Evolutionary conservation across 2,113 vertebrate genomes (phyloP), one percentile per base, ranked within the genome.

Genomic region (Odocoileus hemionus): DNA sequence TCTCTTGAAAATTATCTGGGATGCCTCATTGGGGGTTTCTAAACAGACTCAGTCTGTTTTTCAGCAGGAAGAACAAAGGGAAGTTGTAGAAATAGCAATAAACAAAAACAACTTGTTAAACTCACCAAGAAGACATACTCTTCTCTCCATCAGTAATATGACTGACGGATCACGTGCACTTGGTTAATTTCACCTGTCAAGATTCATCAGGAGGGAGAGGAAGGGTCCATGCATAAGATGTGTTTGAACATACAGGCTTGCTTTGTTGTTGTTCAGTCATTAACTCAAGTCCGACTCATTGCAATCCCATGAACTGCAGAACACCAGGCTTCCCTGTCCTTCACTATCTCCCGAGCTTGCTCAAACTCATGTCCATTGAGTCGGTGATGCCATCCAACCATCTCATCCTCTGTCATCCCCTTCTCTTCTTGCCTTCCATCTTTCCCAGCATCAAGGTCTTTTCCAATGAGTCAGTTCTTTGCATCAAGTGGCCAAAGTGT

Each of bases 161-260:
- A 43, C 8, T 39, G 43, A 25, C 0, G 3, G 78, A 7, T 85
- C 43, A 52, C 2, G 0, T 26, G 45, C 5, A 0, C 16, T 12
- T 1, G 1, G 30, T n/a, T 45, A 47, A 16, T 36, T 70, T 55
- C 33, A 70, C 79, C 39, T 16, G 1, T 52, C 33, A 58, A 52
- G 79, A 60, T 28, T 6, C 52, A 26, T 76, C 61, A 58, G 87
- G 39, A 89, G 36, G 21, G 43, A 91, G 83, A 91, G 57, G 28
- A 14, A 16, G 10, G 19, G 64, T 57, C 58, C n/a, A 0, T 33
- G 50, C 26, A 2, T 43, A 23, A 70, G 52, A 50, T n/a, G 6
- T 54, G 25, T 89, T 89, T 21, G 60, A 47, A n/a, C 23, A 33
- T 17, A 57, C 21, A 92, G 58, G 10, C 33, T 55, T 82, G 4